Base-by-base conservation (phyloP, 2,888 invertebrate genomes). In the Masnerella sp. region DNA sequence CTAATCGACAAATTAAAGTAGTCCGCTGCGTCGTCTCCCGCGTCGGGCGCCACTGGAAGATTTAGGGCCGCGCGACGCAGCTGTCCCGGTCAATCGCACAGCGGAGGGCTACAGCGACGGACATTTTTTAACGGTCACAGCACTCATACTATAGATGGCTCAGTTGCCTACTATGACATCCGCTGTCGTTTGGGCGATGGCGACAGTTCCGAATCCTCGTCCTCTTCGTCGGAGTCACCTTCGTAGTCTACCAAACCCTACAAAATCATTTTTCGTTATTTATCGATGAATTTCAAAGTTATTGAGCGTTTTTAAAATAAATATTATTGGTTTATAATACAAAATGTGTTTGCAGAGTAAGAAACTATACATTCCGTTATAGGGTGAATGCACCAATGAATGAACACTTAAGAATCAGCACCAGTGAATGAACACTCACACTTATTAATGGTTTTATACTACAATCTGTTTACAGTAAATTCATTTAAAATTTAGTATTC, bases 181-280 rank as follows among this genome's bases (percentile, higher is more conserved):
- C 94, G 91, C 86, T 93, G 92, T 85, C 94, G 90, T 88, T 94
- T 94, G 75, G 92, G 90, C 82, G 91, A 90, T 59, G 92, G 91
- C 80, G 84, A 89, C 80, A 90, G 88, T 54, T 90, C 90, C 32
- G 89, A 88, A 75, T 93, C 93, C 75, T 95, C 95, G 71, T 96
- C 96, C 69, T 96, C 96, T 83, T 98, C 98, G 83, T 98, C 98
- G 0, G 97, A 98, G 88, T 98, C 98, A 64, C 96, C 98, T 87
- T 98, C 98, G 85, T 98, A 98, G 88, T 98, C 98, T 75, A 98
- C 98, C 84, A 98, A 90, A 80, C 96, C 96, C 95, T 95, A 87
- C 15, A 47, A 47, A 17, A 11, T n/a, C 30, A 42, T 7, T n/a
- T 20, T 40, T 42, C n/a, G 9, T 22, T 25, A 36, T n/a, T n/a